Evolutionary conservation across 30 jellyfish, hydroid and myxozoan genomes (phyloP), one percentile per base, ranked within the genome.

Genomic region (Turritopsis dohrnii): DNA sequence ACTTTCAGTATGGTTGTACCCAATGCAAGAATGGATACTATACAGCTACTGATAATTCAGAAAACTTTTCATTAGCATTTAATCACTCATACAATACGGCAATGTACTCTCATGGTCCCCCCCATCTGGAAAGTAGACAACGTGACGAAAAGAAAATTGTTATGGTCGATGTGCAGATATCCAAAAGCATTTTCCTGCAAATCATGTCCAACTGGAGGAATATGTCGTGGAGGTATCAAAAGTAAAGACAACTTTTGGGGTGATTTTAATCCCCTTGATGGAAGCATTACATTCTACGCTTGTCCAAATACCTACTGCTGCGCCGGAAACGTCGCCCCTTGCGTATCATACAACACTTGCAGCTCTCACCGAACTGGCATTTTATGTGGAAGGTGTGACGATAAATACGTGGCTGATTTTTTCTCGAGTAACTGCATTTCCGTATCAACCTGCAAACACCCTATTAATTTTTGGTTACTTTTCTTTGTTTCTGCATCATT

Each of bases 341-440:
- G 90, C 79, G 71, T 22, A 8, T 71, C 41, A 1, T 21, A 41
- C 53, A 52, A 74, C 19, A 53, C 86, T 22, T 84, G 90, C 30
- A 79, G 72, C 29, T 20, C 27, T 1, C 53, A 25, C 52, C 80
- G 90, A 72, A 72, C 20, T 0, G 86, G 90, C 1, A 75, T 23
- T 16, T 65, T 84, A n/a, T 84, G 90, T 29, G 86, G 90, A 4
- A 53, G 52, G 52, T 84, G 90, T 23, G 18, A 41, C 1, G n/a
- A 23, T 16, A 79, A 79, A 28, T 75, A 84, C 66, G 66, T 84
- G 1, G 90, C 53, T 16, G 76, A 84, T 53, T 28, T 72, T 53
- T 24, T 84, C 22, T 21, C 77, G 25, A 72, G n/a, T 72, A 21
- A 73, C 29, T 84, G 90, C 53, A 21, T 75, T 54, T 22, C 54